Conservation (phyloP, 2,797 vertebrate species). For the Phaenicophaeus curvirostris region DNA sequence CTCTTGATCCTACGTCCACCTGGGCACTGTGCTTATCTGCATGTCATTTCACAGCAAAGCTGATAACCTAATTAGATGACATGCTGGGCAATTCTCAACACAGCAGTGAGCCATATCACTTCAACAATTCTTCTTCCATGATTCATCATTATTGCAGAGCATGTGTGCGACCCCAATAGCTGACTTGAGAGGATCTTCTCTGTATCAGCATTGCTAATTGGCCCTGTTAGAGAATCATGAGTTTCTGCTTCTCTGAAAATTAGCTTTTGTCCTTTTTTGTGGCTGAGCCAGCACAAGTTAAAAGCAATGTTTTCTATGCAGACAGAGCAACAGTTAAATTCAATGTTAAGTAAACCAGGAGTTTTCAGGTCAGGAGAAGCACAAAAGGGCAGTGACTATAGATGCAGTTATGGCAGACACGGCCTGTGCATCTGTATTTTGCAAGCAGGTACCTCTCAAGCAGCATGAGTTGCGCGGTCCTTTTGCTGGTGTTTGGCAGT, state of each 20-base stretch:
- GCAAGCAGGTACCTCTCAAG: not conserved
- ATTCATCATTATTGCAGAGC: not conserved
- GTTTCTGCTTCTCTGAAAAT: not conserved
- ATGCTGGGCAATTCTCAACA: not conserved
- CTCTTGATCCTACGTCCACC: not conserved
- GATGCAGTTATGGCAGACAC: not conserved
- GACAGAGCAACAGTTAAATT: not conserved
- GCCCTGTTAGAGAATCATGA: not conserved
- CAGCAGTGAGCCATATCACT: not conserved
- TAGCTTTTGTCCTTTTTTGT: not conserved
- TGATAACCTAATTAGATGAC: constrained; percentile 10
- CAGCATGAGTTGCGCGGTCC: not conserved
- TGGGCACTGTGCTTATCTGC: not conserved
- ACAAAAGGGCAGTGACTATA: not conserved
- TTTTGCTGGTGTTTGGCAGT: not conserved
- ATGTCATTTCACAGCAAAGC: not conserved
- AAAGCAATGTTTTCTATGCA: not conserved
- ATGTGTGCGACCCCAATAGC: not conserved
- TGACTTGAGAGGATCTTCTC: not conserved
- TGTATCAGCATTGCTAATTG: not conserved
- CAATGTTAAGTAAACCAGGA: not conserved
- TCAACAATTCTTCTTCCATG: not conserved
- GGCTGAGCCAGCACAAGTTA: not conserved
- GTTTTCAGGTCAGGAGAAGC: not conserved
- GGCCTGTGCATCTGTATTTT: not conserved